These are phyloP conservation scores for Trachymyrmex cornetzi DNA, from an alignment of 1,140 invertebrate genomes.

Conservation along the genomic window DNA sequence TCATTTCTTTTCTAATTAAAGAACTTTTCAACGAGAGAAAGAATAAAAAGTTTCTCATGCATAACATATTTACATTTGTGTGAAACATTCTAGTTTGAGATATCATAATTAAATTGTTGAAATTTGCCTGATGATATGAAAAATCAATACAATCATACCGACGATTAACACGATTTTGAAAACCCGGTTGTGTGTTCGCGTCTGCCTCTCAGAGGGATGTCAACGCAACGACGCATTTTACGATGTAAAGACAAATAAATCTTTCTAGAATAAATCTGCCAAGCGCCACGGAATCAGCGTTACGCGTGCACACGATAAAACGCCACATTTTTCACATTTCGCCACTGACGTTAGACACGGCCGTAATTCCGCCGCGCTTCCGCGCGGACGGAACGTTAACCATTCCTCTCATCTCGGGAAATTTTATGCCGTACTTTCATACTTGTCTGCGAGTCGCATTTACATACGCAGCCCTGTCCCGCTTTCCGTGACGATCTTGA, in stretches of 20 bases:
- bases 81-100: neutral
- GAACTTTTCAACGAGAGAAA: neutral
- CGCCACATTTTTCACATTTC: conserved; percentile 63
- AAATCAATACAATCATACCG: neutral
- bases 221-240: conserved; percentile 18
- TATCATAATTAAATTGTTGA: neutral
- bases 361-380: conserved; percentile 51
- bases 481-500: conserved; percentile 42
- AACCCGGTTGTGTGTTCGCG: neutral
- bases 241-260: conserved; percentile 63
- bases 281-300: conserved; percentile 47
- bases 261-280: conserved; percentile 58
- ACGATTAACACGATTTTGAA: neutral
- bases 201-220: neutral
- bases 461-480: conserved; percentile 59
- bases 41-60: neutral
- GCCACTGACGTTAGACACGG: conserved; percentile 61
- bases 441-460: conserved; percentile 51
- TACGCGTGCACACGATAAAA: conserved; percentile 62
- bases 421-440: conserved; percentile 55
- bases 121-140: neutral
- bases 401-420: conserved; percentile 44
- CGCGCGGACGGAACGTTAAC: conserved; percentile 49
- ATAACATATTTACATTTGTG: neutral
- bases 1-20: neutral